These are phyloP conservation scores for Ceyx melanurus DNA, from an alignment of 2,113 vertebrate species.

Conservation along the genomic window DNA sequence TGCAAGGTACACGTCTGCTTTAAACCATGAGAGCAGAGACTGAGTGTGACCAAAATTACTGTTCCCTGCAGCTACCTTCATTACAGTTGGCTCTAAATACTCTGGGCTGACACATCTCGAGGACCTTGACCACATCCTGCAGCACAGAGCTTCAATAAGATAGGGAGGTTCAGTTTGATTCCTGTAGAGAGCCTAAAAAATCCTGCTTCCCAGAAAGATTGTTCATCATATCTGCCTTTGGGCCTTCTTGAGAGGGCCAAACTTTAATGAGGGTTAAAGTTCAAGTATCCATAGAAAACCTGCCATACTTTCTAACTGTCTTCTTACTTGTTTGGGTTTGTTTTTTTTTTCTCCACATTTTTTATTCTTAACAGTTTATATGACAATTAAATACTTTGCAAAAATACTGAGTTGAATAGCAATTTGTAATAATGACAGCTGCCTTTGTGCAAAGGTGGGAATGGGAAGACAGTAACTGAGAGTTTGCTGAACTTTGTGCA, in stretches of 20 bases:
- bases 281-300: neutral
- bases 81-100: neutral
- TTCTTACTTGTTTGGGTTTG: neutral
- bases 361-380: neutral
- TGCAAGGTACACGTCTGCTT: neutral
- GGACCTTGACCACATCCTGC: neutral
- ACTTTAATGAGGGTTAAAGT: neutral
- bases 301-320: neutral
- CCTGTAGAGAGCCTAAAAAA: neutral
- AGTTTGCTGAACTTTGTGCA: neutral
- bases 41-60: neutral
- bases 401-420: neutral
- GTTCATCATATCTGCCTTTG: neutral
- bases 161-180: neutral
- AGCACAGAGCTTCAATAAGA: neutral
- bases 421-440: neutral
- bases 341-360: neutral
- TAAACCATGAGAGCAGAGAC: neutral
- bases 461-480: neutral
- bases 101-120: neutral
- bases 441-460: neutral
- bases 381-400: neutral
- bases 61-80: neutral
- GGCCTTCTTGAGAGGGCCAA: neutral
- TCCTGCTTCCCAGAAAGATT: neutral